Evolutionary conservation across 1,140 invertebrate species (phyloP), one percentile per base, ranked within the genome.

Genomic region (Charaxes varanes): DNA sequence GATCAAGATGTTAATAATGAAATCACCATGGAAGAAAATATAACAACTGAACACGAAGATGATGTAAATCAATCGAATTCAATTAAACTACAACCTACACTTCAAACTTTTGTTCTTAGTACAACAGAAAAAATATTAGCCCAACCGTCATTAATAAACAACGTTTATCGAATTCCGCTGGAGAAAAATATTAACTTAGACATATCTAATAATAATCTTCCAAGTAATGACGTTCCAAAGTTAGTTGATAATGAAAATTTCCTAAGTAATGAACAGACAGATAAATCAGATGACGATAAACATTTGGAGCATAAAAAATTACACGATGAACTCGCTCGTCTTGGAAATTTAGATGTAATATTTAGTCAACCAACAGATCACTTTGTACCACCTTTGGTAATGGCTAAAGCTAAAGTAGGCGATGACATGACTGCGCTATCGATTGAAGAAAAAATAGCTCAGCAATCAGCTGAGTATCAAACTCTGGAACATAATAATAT

Each of bases 371-470:
- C 84, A 2, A 79, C 82, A 4, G 84, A 86, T 51, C 84, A 85
- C 53, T 86, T 86, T 49, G 67, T 86, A 10, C 84, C 84, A 10
- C 84, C 84, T 5, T 43, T 86, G 15, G 84, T 86, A 8, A 86
- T 86, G 80, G 84, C 84, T 18, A 86, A 84, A 53, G 71, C 82
- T 43, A 86, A 77, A 65, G 58, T 83, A 6, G 77, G 74, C 41
- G 67, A 84, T 52, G 84, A 85, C 38, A 84, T 85, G 84, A 84
- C 64, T 23, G 74, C 82, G 28, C 56, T 85, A 36, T 85, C 84
- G 4, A 51, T 78, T 43, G 70, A 82, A 68, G 77, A 81, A 58
- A 85, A 85, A 53, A 63, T 84, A 53, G 71, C 73, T 5, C 82
- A 85, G 47, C 67, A 82, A 42, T 37, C 72, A 27, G 64, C 71